phyloP scores from a whole-genome alignment of 1,140 invertebrate genomes.

The Zaprionus gabonicus region DNA sequence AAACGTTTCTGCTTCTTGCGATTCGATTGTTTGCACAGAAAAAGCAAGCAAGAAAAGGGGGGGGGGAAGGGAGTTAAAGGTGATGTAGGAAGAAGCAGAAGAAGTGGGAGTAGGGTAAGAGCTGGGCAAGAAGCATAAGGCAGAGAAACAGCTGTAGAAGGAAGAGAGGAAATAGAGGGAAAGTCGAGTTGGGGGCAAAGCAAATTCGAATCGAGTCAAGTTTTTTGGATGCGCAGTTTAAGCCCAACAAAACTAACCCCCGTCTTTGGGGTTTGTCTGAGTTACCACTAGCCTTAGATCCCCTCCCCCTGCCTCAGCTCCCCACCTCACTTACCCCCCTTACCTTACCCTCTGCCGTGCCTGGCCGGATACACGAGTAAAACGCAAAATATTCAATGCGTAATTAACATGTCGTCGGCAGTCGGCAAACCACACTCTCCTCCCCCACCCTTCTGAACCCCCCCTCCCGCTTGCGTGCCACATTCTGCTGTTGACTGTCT shows the following conservation, averaged over 20 bases:
- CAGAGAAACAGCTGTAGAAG: not conserved
- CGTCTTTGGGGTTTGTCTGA: not conserved
- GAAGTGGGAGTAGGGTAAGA: not conserved
- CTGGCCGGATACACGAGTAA: constrained; percentile 11
- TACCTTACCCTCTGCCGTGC: not conserved
- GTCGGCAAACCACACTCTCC: not conserved
- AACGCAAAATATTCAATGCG: constrained; percentile 51
- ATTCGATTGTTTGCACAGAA: not conserved
- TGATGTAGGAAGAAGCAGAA: not conserved
- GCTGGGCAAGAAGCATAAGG: not conserved
- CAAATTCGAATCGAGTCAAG: not conserved
- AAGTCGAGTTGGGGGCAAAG: not conserved
- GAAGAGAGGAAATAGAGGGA: not conserved
- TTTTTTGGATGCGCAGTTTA: constrained; percentile 31
- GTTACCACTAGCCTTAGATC: not conserved
- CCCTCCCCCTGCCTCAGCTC: not conserved
- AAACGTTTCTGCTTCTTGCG: not conserved
- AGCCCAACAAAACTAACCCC: constrained; percentile 28
- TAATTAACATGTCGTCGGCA: constrained; percentile 63
- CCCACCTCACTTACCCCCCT: not conserved
- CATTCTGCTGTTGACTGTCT: not conserved
- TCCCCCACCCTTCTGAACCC: not conserved
- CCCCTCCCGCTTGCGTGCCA: no score
- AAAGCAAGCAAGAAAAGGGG: no score
- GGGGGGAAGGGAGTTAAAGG: no score